A percentile compares a stretch with the other conserved stretches of the same genome.
phyloP scores from a whole-genome alignment of 2,113 vertebrate genomes.

The Trogon surrucura region DNA sequence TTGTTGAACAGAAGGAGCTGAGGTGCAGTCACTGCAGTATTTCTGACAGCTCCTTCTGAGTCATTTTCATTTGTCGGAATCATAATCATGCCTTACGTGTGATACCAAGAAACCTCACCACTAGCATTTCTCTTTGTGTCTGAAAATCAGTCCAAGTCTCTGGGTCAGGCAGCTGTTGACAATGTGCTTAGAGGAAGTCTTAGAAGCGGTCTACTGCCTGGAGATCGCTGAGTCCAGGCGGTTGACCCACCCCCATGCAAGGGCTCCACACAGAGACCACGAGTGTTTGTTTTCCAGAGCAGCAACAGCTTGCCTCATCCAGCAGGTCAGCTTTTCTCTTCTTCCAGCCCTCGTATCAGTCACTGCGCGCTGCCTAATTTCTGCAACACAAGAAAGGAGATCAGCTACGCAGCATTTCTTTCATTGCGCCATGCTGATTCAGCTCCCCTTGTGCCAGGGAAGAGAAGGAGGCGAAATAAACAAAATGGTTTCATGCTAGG shows the following conservation, averaged over 20 bases:
- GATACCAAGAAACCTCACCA: not conserved
- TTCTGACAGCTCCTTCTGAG: not conserved
- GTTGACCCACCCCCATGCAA: accelerated
- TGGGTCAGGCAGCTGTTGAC: not conserved
- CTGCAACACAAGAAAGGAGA: not conserved
- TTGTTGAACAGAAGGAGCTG: not conserved
- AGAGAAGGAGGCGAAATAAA: not conserved
- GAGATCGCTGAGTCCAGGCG: accelerated
- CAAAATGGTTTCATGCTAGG: not conserved
- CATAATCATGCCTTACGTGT: not conserved
- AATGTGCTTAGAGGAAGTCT: accelerated
- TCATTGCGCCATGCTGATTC: not conserved
- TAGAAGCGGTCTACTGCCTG: not conserved
- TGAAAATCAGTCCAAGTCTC: not conserved
- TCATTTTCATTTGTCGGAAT: not conserved
- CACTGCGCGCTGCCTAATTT: accelerated
- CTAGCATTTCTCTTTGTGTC: not conserved
- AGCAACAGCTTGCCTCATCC: not conserved
- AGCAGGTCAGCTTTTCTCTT: not conserved
- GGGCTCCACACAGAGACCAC: not conserved
- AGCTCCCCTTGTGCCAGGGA: not conserved
- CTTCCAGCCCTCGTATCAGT: not conserved
- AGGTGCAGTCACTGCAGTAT: not conserved
- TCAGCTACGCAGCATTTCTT: not conserved
- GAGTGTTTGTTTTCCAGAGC: not conserved